These are phyloP conservation scores for Sarcophaga bullata DNA, from an alignment of 1,140 invertebrate genomes.

Conservation along the genomic window DNA sequence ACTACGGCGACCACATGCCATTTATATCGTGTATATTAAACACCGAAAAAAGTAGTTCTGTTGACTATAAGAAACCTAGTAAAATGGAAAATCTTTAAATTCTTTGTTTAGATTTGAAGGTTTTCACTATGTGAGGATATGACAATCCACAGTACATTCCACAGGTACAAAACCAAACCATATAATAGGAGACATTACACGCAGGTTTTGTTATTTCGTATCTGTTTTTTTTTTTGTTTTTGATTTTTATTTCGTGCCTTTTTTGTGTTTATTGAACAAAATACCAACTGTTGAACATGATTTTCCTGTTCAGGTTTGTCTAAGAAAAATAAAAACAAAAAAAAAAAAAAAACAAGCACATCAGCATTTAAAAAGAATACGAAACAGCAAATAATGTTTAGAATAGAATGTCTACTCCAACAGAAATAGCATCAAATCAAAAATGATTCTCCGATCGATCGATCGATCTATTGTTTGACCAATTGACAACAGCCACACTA, in stretches of 20 bases:
- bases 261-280: constrained; percentile 20
- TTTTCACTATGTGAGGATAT: no score
- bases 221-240: neutral
- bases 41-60: no score
- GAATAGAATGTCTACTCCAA: no score
- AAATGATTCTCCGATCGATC: neutral
- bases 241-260: neutral
- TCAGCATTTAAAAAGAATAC: no score
- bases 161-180: neutral
- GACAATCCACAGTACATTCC: no score
- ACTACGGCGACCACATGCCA: no score
- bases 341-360: no score
- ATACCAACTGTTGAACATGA: constrained; percentile 14
- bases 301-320: neutral
- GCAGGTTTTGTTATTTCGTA: neutral
- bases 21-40: no score
- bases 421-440: neutral
- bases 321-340: neutral
- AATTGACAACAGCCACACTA: neutral
- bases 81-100: no score
- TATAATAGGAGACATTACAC: neutral
- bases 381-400: no score
- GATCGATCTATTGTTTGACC: neutral
- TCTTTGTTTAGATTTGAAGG: no score
- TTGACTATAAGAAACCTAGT: no score